Percentiles rank a stretch among this genome's conserved stretches.
These are phyloP conservation scores for Stegodyphus mimosarum DNA, from an alignment of 1,140 invertebrate species.

Conservation along the genomic window DNA sequence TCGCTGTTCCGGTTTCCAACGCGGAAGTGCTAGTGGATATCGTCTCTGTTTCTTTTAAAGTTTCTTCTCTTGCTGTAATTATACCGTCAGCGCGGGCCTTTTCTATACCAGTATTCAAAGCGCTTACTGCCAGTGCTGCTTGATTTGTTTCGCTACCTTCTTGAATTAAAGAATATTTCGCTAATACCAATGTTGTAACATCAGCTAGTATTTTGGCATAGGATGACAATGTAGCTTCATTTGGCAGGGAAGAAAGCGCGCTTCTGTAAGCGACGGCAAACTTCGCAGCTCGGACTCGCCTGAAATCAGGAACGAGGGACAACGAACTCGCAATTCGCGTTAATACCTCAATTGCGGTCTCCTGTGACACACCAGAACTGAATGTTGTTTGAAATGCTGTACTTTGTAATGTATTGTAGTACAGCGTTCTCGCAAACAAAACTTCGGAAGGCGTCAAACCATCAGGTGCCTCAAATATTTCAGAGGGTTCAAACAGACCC, in stretches of 20 bases:
- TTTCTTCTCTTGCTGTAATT: no score
- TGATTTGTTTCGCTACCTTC: background rate
- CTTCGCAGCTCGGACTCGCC: background rate
- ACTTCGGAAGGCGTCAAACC: background rate
- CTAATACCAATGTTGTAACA: background rate
- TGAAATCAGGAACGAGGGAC: background rate
- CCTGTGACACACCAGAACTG: background rate
- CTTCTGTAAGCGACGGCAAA: background rate
- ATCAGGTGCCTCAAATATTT: background rate
- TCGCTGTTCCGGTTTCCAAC: no score
- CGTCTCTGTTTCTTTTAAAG: no score
- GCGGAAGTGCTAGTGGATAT: no score
- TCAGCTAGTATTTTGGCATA: background rate
- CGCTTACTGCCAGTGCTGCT: background rate
- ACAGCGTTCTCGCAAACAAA: background rate
- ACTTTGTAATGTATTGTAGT: background rate
- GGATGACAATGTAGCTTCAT: background rate
- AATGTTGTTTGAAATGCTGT: background rate
- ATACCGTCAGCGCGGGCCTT: no score
- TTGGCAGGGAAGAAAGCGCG: background rate
- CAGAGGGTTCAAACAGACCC: no score
- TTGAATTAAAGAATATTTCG: background rate
- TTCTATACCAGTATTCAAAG: background rate
- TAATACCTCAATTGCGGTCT: background rate
- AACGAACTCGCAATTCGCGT: background rate